Percentiles rank a stretch among this genome's conserved stretches.
Conservation (phyloP, 2,113 vertebrate genomes). For the Pitta sordida region DNA sequence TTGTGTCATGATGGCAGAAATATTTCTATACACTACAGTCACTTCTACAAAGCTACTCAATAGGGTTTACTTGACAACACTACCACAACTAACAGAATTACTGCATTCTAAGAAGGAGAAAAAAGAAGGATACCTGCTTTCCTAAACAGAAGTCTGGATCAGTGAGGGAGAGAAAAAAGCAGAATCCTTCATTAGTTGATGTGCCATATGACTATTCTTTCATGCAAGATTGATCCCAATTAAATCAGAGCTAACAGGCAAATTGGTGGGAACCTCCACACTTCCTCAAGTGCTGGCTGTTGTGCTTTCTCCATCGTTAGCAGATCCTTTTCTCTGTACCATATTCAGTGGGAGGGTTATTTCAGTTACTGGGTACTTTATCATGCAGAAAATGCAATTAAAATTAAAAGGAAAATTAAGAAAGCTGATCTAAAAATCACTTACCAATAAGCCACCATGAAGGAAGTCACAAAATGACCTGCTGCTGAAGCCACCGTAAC, state of each 20-base stretch:
- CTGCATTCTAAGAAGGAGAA: neutral
- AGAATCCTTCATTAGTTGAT: neutral
- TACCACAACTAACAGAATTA: neutral
- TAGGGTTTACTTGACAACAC: neutral
- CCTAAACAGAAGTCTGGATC: neutral
- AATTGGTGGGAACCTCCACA: accelerated
- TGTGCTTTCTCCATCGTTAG: neutral
- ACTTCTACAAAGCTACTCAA: too few relatives aligned
- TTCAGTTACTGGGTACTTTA: neutral
- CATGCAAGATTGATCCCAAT: neutral
- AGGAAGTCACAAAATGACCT: conserved; percentile 42
- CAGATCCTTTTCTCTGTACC: accelerated
- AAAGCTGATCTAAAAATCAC: neutral
- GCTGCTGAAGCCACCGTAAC: conserved; percentile 67
- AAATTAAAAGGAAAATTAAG: neutral
- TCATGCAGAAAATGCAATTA: neutral
- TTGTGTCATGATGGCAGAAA: too few relatives aligned
- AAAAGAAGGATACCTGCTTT: neutral
- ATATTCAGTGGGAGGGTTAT: neutral
- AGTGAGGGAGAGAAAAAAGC: neutral
- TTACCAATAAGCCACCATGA: conserved; percentile 72
- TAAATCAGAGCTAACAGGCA: neutral
- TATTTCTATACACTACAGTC: too few relatives aligned
- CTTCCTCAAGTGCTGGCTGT: neutral
- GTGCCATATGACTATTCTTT: neutral